These are phyloP conservation scores for Gymnodraco acuticeps DNA, from an alignment of 2,797 vertebrate species.

Conservation along the genomic window DNA sequence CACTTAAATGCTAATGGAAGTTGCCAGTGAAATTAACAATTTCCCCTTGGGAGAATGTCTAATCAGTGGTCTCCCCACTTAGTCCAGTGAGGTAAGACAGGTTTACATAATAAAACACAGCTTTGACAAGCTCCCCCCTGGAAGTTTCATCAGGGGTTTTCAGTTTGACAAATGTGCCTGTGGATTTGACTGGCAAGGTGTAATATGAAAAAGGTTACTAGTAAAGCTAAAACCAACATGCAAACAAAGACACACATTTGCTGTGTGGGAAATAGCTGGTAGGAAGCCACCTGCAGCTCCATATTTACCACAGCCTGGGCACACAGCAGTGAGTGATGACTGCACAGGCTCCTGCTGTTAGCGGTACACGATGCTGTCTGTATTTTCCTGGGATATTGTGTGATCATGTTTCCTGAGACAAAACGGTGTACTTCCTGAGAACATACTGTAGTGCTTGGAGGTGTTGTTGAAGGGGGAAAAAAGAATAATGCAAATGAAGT, in stretches of 20 bases:
- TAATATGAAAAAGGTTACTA: slow-evolving; percentile 38
- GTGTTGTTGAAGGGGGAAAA: slow-evolving; percentile 17
- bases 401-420: slow-evolving; percentile 67
- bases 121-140: slow-evolving; percentile 42
- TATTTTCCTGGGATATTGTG: slow-evolving; percentile 50
- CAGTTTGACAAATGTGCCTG: slow-evolving; percentile 60
- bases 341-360: slow-evolving; percentile 66
- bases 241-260: slow-evolving; percentile 51
- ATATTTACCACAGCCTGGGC: slow-evolving; percentile 75
- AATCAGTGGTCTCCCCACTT: slow-evolving; percentile 73
- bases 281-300: slow-evolving; percentile 73
- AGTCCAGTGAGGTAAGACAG: slow-evolving; percentile 64
- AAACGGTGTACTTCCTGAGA: slow-evolving; percentile 54
- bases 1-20: slow-evolving; percentile 78
- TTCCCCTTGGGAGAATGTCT: slow-evolving; percentile 65
- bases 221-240: slow-evolving; percentile 26
- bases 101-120: slow-evolving; percentile 74
- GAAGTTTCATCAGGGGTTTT: slow-evolving; percentile 57
- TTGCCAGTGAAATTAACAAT: slow-evolving; percentile 75
- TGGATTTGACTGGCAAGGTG: slow-evolving; percentile 58
- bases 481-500: slow-evolving; percentile 46
- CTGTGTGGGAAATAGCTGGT: slow-evolving; percentile 66
- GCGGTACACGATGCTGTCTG: slow-evolving; percentile 50
- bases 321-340: slow-evolving; percentile 64
- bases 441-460: slow-evolving; percentile 32